These are phyloP conservation scores for Poecilia velifera DNA, from an alignment of 2,797 vertebrate genomes.

Conservation along the genomic window DNA sequence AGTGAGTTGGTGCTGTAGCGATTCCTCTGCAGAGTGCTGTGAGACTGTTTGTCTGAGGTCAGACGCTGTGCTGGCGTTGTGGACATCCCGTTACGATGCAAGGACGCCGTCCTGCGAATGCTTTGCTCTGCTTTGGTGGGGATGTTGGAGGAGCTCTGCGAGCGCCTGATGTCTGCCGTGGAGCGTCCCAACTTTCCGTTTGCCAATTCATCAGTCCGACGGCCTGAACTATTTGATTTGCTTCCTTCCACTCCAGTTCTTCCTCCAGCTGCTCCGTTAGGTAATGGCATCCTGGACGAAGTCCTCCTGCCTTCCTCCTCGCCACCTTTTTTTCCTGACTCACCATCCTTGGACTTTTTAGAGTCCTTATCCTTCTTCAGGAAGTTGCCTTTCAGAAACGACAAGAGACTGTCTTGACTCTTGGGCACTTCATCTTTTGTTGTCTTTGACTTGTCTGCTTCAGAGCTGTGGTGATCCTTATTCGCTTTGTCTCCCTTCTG, in stretches of 20 bases:
- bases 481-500: constrained; percentile 45
- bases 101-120: constrained; percentile 78
- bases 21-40: constrained; percentile 77
- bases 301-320: constrained; percentile 55
- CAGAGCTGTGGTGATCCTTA: constrained; percentile 30
- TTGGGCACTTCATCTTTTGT: constrained; percentile 67
- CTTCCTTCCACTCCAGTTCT: constrained; percentile 43
- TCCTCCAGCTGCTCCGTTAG: constrained; percentile 71
- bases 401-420: constrained; percentile 77
- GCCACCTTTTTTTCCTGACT: constrained; percentile 42
- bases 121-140: constrained; percentile 75
- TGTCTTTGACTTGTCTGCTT: constrained; percentile 54
- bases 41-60: constrained; percentile 70
- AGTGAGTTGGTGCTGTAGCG: constrained; percentile 84
- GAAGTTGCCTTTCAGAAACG: constrained; percentile 83
- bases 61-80: constrained; percentile 35
- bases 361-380: constrained; percentile 81
- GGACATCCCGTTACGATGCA: constrained; percentile 76
- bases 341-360: constrained; percentile 67
- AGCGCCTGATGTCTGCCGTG: constrained; percentile 79
- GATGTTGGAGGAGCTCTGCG: constrained; percentile 88
- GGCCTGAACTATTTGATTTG: constrained; percentile 44
- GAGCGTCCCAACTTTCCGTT: constrained; percentile 67
- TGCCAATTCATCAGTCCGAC: constrained; percentile 56
- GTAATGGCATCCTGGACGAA: constrained; percentile 64